These are phyloP conservation scores for Apteryx mantelli DNA, from an alignment of 2,113 vertebrate species.

Conservation along the genomic window DNA sequence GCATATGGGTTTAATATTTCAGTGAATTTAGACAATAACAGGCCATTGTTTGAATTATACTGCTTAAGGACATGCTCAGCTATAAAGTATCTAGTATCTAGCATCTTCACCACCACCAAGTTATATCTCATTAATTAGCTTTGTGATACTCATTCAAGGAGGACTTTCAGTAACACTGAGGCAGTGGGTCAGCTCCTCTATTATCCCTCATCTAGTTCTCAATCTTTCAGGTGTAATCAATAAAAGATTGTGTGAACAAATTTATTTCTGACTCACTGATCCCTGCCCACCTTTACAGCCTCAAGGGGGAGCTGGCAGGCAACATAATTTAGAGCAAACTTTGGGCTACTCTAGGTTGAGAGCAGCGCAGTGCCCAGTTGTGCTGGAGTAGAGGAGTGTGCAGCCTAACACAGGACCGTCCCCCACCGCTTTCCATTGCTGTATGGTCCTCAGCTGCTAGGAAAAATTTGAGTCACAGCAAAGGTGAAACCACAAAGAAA, in stretches of 20 bases:
- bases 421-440: neutral
- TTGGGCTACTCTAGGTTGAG: neutral
- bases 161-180: neutral
- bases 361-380: accelerated
- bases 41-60: neutral
- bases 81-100: neutral
- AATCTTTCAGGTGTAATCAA: too few relatives aligned
- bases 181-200: neutral
- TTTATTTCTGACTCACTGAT: neutral
- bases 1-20: neutral
- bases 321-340: neutral
- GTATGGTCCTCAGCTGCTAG: neutral
- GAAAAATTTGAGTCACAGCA: accelerated
- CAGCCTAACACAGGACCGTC: neutral
- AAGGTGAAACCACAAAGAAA: neutral
- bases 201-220: neutral
- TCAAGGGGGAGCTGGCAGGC: neutral
- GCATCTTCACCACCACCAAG: neutral
- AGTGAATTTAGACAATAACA: neutral
- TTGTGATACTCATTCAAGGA: accelerated
- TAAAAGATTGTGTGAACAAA: neutral
- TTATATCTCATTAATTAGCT: neutral
- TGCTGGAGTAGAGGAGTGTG: neutral
- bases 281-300: neutral
- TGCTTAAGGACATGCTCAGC: neutral